These are phyloP conservation scores for Columbina picui DNA, from an alignment of 2,113 vertebrate species.

Conservation along the genomic window DNA sequence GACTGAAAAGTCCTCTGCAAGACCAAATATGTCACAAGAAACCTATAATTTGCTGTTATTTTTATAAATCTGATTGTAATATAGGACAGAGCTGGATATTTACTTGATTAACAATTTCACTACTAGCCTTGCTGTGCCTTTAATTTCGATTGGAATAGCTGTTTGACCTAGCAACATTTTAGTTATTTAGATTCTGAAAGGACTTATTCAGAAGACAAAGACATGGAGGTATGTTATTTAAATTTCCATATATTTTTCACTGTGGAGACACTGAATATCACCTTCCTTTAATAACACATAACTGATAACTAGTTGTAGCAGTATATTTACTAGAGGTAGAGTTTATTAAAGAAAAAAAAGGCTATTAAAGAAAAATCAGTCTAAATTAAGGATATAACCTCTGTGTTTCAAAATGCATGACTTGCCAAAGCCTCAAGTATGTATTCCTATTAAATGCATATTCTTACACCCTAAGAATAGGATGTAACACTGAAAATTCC, in stretches of 20 bases:
- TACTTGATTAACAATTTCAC: conserved; percentile 51
- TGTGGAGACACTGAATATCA: conserved; percentile 16
- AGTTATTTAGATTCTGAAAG: conserved; percentile 44
- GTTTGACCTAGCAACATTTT: conserved; percentile 47
- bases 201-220: conserved; percentile 59
- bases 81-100: conserved; percentile 46
- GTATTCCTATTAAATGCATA: background rate
- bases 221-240: conserved; percentile 38
- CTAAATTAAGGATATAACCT: background rate
- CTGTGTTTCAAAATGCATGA: background rate
- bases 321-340: background rate
- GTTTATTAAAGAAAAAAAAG: background rate
- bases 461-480: background rate
- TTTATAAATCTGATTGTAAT: conserved; percentile 57
- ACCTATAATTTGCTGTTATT: conserved; percentile 45
- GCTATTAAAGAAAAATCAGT: background rate
- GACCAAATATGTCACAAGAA: conserved; percentile 51
- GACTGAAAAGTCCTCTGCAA: conserved; percentile 8
- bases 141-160: conserved; percentile 67
- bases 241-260: conserved; percentile 63
- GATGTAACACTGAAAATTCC: background rate
- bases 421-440: background rate
- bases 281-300: conserved; percentile 27
- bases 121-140: conserved; percentile 56
- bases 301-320: background rate